phyloP scores from a whole-genome alignment of 2,797 vertebrate species.

The Rhinella marina region DNA sequence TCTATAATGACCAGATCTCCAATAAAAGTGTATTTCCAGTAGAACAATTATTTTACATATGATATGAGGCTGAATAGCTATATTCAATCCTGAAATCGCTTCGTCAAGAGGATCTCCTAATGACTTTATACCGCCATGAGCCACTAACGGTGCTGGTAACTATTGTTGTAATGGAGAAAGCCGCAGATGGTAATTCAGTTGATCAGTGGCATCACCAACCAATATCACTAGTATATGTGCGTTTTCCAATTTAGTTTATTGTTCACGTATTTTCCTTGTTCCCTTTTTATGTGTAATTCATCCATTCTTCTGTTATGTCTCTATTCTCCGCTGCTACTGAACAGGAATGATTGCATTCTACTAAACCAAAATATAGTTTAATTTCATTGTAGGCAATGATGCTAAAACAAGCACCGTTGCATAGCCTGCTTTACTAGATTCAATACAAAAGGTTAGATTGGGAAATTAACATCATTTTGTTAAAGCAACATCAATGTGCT shows the following conservation, averaged over 20 bases:
- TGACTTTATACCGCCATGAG: too few relatives aligned
- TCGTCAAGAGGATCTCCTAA: too few relatives aligned
- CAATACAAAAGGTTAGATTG: slow-evolving; percentile 48
- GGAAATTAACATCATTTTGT: slow-evolving; percentile 58
- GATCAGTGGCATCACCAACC: too few relatives aligned
- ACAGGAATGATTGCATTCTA: slow-evolving; percentile 37
- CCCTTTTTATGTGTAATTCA: neutral
- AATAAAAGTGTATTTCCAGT: too few relatives aligned
- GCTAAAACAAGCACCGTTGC: slow-evolving; percentile 25
- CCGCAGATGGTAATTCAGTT: too few relatives aligned
- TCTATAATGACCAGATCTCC: too few relatives aligned
- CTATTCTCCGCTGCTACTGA: slow-evolving; percentile 24
- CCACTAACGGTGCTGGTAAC: too few relatives aligned
- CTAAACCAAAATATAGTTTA: slow-evolving; percentile 48
- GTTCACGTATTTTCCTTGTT: slow-evolving; percentile 44
- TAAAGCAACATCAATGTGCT: slow-evolving; percentile 49
- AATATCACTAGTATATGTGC: too few relatives aligned
- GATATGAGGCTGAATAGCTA: too few relatives aligned
- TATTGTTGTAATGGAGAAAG: too few relatives aligned
- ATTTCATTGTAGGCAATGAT: slow-evolving; percentile 54
- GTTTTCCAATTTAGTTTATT: neutral
- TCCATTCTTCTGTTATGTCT: neutral
- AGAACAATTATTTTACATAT: too few relatives aligned
- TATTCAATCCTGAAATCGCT: too few relatives aligned
- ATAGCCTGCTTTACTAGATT: slow-evolving; percentile 48